Conservation (phyloP, 2,113 vertebrate species). For the Poeciliopsis retropinna region DNA sequence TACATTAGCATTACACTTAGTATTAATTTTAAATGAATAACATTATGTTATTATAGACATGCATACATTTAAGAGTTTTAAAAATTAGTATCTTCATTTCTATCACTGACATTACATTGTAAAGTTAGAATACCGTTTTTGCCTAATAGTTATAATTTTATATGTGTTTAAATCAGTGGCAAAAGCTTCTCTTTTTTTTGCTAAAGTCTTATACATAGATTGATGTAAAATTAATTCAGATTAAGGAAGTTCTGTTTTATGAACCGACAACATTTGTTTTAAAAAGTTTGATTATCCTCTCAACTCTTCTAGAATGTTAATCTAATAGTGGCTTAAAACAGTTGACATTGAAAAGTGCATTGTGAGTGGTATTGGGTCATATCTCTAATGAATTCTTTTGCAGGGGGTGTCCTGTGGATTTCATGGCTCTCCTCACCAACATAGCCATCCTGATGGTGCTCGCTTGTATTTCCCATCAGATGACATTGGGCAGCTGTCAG, state of each 20-base stretch:
- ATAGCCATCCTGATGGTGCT: conserved; percentile 78
- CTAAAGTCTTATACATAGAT: background rate
- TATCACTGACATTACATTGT: no score
- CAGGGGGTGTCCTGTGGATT: conserved; percentile 31
- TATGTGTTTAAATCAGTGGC: background rate
- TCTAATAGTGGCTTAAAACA: conserved; percentile 2
- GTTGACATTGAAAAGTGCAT: background rate
- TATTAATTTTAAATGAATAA: no score
- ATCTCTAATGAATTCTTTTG: conserved; percentile 34
- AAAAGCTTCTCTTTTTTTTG: background rate
- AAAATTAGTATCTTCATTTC: background rate
- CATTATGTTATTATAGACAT: no score
- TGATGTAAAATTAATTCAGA: background rate
- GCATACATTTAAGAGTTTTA: background rate
- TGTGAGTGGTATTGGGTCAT: conserved; percentile 15
- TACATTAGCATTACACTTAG: background rate
- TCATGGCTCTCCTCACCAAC: conserved; percentile 76
- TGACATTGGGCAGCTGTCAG: conserved; percentile 70
- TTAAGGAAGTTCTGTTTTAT: background rate
- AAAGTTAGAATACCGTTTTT: no score
- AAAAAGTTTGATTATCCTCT: background rate
- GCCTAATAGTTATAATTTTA: no score
- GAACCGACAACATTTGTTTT: background rate
- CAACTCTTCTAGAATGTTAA: background rate
- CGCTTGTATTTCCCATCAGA: conserved; percentile 76